These are phyloP conservation scores for Phyllotreta cruciferae DNA, from an alignment of 2,888 invertebrate species.

Conservation along the genomic window DNA sequence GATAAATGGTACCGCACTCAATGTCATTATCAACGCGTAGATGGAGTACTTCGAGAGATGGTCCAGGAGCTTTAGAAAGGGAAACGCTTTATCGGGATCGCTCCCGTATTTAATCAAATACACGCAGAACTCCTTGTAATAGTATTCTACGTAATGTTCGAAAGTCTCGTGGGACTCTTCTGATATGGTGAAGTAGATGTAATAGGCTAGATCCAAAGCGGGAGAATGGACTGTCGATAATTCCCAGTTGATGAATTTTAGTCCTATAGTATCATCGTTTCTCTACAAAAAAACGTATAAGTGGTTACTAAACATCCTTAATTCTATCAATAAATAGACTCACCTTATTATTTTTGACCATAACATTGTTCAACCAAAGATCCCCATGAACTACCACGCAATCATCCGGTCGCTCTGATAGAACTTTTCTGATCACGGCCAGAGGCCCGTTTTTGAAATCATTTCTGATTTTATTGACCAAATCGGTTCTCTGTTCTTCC, in stretches of 20 bases:
- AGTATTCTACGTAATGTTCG: constrained; percentile 22
- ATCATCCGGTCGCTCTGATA: constrained; percentile 25
- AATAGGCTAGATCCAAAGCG: constrained; percentile 22
- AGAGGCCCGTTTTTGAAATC: constrained; percentile 15
- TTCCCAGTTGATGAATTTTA: constrained; percentile 25
- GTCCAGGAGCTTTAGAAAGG: constrained; percentile 19
- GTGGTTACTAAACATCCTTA: background rate
- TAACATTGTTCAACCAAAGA: constrained; percentile 28
- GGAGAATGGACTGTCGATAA: constrained; percentile 27
- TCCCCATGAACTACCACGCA: constrained; percentile 33
- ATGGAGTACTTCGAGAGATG: constrained; percentile 18
- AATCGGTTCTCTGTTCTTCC: constrained; percentile 20
- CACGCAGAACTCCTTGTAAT: constrained; percentile 16
- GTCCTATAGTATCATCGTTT: background rate
- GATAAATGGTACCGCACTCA: constrained; percentile 19
- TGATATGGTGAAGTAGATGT: constrained; percentile 23
- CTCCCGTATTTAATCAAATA: background rate
- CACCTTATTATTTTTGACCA: constrained; percentile 26
- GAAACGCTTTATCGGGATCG: constrained; percentile 18
- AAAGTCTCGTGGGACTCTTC: constrained; percentile 16
- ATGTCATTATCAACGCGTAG: constrained; percentile 20
- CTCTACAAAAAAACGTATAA: constrained; percentile 24
- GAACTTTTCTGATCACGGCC: constrained; percentile 7
- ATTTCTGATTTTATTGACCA: constrained; percentile 21
- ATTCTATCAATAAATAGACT: too few species aligned